Conservation (phyloP, 2,797 vertebrate genomes). For the Hylomyscus alleni region DNA sequence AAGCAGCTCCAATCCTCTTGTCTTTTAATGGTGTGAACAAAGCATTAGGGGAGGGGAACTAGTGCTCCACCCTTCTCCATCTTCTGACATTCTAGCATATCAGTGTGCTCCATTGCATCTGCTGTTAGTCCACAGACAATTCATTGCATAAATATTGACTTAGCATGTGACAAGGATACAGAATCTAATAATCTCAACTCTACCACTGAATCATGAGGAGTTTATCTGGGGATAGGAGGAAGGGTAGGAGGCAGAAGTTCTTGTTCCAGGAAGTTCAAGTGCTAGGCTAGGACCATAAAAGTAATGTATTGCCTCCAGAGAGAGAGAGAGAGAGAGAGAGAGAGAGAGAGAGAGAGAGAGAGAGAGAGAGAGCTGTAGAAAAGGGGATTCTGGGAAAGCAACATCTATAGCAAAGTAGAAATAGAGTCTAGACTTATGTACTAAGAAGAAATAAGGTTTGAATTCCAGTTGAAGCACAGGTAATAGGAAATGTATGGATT, state of each 20-base stretch:
- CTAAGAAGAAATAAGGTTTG: not conserved
- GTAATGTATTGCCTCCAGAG: not conserved
- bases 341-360: not conserved
- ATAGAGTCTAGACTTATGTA: not conserved
- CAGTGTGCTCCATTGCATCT: not conserved
- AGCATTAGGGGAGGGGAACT: not conserved
- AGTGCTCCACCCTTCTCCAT: not conserved
- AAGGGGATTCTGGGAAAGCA: not conserved
- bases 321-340: not conserved
- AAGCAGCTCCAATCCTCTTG: not conserved
- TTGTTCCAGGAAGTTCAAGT: not conserved
- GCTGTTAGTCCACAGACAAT: not conserved
- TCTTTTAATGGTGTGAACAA: slow-evolving; percentile 7
- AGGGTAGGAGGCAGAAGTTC: not conserved
- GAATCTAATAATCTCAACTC: slow-evolving; percentile 43
- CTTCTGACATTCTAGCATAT: not conserved
- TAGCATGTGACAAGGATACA: not conserved
- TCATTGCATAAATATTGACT: slow-evolving; percentile 42
- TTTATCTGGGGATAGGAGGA: not conserved
- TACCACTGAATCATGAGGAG: not conserved
- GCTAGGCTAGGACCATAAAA: not conserved
- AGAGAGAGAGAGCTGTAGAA: not conserved
- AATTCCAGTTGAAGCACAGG: not conserved
- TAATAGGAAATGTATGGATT: not conserved
- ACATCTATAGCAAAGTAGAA: slow-evolving; percentile 7